Conservation (phyloP, 2,797 vertebrate genomes). For the Poecile montanus region DNA sequence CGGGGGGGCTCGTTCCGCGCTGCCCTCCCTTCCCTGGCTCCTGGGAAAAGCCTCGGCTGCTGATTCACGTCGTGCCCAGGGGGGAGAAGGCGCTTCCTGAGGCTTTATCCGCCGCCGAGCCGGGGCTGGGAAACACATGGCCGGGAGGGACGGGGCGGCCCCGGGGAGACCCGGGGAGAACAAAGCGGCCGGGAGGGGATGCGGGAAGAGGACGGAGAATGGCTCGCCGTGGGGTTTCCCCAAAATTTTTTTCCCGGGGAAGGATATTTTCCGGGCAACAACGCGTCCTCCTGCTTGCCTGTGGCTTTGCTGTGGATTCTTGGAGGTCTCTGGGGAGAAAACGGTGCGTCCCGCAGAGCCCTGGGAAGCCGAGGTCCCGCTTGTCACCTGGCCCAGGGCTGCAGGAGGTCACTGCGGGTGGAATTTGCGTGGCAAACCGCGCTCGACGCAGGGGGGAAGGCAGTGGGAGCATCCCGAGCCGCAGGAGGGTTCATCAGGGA, state of each 20-base stretch:
- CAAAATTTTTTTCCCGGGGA: accelerated
- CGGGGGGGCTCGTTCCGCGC: not conserved
- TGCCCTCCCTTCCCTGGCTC: not conserved
- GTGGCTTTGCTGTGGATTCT: not conserved
- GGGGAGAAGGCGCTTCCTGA: constrained; percentile 7
- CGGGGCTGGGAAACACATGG: constrained; percentile 12
- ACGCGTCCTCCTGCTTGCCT: not conserved
- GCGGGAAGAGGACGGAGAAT: not conserved
- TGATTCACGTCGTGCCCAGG: not conserved
- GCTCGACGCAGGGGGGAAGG: accelerated
- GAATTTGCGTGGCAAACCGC: accelerated
- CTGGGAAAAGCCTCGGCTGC: constrained; percentile 19
- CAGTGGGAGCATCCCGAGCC: not conserved
- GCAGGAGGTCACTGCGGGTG: not conserved
- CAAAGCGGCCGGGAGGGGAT: not conserved
- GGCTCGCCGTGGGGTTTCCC: not conserved
- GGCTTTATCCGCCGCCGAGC: not conserved
- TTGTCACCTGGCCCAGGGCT: accelerated
- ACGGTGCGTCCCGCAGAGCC: accelerated
- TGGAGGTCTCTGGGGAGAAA: not conserved
- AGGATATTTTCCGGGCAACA: not conserved
- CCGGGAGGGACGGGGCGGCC: not conserved
- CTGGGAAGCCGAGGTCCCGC: accelerated
- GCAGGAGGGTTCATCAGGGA: not conserved
- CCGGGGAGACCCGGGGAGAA: not conserved